phyloP scores from a whole-genome alignment of 2,797 vertebrate genomes.

The Karalla daura region DNA sequence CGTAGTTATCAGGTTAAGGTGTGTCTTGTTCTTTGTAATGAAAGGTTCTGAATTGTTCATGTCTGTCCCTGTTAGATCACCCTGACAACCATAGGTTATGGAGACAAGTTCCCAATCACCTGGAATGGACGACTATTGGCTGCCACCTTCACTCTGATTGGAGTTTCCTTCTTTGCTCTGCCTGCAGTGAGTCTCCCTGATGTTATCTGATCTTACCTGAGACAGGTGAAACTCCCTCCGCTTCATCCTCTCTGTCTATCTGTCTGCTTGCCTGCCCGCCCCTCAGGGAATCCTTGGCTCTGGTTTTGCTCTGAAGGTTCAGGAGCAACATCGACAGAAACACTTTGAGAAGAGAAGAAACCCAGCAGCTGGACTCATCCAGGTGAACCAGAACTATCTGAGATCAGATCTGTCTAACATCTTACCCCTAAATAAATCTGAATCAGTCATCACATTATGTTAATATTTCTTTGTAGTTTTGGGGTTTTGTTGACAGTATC shows the following conservation, averaged over 20 bases:
- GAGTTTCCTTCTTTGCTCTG: slow-evolving; percentile 96
- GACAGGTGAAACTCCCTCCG: background rate
- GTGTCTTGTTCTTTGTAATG: background rate
- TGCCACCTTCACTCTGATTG: slow-evolving; percentile 94
- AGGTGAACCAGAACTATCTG: slow-evolving; percentile 74
- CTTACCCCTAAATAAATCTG: too few species aligned
- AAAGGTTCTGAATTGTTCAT: slow-evolving; percentile 8
- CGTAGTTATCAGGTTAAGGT: background rate
- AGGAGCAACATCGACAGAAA: slow-evolving; percentile 98
- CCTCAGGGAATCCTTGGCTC: slow-evolving; percentile 96
- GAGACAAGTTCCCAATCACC: slow-evolving; percentile 96
- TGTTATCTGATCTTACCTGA: background rate
- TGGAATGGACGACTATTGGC: slow-evolving; percentile 97
- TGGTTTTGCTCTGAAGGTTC: slow-evolving; percentile 97
- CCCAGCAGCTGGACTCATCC: slow-evolving; percentile 94
- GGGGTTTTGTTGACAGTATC: too few species aligned
- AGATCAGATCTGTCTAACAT: too few species aligned
- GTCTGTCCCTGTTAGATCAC: slow-evolving; percentile 87
- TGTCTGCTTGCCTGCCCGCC: slow-evolving; percentile 15
- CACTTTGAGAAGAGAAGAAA: slow-evolving; percentile 98
- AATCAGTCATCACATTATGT: too few species aligned
- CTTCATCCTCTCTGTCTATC: slow-evolving; percentile 16
- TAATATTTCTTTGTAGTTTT: too few species aligned
- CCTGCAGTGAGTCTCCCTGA: slow-evolving; percentile 88
- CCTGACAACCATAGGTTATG: slow-evolving; percentile 96